Evolutionary conservation across 2,113 vertebrate species (phyloP), one percentile per base, ranked within the genome.

Genomic region (Zosterops hypoxanthus): DNA sequence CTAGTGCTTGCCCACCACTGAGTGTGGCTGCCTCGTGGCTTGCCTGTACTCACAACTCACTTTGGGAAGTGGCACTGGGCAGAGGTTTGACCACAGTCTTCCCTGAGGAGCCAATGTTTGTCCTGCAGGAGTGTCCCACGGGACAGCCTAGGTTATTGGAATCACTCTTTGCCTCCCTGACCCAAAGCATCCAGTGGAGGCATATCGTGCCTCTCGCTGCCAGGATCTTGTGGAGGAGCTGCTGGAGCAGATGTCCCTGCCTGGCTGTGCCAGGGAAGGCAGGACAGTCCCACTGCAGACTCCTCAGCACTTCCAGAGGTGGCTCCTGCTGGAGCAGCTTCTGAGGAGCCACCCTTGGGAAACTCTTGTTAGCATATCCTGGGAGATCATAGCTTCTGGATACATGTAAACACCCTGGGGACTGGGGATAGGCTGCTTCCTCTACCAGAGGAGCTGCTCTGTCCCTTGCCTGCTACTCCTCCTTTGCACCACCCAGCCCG

Each of bases 181-280:
- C 41, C 14, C 41, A 55, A 42, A 63, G 31, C 34, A 23, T 6
- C 47, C 49, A 42, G 57, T 14, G 3, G 41, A 34, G 17, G 34
- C 57, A 52, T 12, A 10, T 23, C 0, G 0, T 4, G 15, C 26
- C 5, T 14, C 80, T 50, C 0, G 0, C 34, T 59, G n/a, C 63
- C 1, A 5, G 66, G 22, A 20, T 31, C 33, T 20, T 3, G 0
- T 14, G 41, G 66, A 78, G 78, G n/a, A 46, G 46, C 39, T 68
- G 7, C 41, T 44, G 87, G 10, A 71, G 44, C 44, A 9, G 57
- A 24, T 24, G 49, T 20, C 68, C 65, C 60, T n/a, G 44, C n/a
- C n/a, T 0, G 0, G 31, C 76, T 36, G 28, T 33, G 59, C 64
- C 68, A 47, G 61, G 41, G 26, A 2, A 13, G 1, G 33, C 28